Percentiles rank a stretch among this genome's conserved stretches.
Conservation (phyloP, 2,797 vertebrate genomes). For the Microctenopoma stevenorrisi region DNA sequence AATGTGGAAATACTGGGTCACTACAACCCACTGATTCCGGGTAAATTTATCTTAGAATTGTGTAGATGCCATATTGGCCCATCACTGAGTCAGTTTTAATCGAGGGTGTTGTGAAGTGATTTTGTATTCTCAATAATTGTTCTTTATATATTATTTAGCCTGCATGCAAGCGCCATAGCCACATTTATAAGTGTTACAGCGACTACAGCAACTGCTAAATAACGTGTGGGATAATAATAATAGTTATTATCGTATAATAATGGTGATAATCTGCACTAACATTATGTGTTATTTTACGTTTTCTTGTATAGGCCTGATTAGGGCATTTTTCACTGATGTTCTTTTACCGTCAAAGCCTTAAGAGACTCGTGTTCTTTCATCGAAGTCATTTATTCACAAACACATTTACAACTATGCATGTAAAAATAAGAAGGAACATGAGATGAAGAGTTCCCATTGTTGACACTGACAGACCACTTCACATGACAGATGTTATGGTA, state of each 20-base stretch:
- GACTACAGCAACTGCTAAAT: background rate
- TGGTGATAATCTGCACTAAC: background rate
- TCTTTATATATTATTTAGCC: background rate
- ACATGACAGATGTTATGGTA: conserved; percentile 85
- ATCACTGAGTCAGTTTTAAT: too few species aligned
- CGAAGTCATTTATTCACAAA: conserved; percentile 79
- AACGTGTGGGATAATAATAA: background rate
- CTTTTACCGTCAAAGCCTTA: conserved; percentile 2
- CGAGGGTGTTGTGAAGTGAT: too few species aligned
- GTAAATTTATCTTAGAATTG: too few species aligned
- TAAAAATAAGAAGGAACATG: conserved; percentile 67
- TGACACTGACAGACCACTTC: conserved; percentile 83
- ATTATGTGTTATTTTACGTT: too few species aligned
- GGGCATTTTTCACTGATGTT: background rate
- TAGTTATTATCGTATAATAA: background rate
- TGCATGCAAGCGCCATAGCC: background rate
- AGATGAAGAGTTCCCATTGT: conserved; percentile 75
- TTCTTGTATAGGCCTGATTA: background rate
- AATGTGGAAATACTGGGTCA: too few species aligned
- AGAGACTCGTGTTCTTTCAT: conserved; percentile 54
- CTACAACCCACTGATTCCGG: too few species aligned
- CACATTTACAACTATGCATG: conserved; percentile 78
- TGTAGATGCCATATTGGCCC: too few species aligned
- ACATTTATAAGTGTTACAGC: background rate
- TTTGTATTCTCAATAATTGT: background rate